Base-by-base conservation (phyloP, 2,888 invertebrate genomes). In the Horisme vitalbata region DNA sequence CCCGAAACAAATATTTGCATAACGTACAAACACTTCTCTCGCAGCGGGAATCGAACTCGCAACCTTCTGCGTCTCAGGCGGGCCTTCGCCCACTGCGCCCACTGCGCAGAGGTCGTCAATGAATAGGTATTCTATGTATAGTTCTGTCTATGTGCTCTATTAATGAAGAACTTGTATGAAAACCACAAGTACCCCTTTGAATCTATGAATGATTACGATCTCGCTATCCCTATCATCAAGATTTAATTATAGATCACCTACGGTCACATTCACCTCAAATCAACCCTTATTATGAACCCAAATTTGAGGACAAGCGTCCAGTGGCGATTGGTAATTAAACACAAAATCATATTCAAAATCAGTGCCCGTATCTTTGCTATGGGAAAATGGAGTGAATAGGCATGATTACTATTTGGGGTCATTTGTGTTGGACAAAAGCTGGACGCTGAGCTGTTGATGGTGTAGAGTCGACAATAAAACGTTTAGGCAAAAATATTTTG, bases 371-470 rank as follows among this genome's bases (percentile, higher is more conserved):
- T 89, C 83, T 77, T 78, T 57, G 65, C 67, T 79, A 81, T 87
- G 88, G 83, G 88, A 88, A 89, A 84, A 64, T 79, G 71, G 76
- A 78, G 70, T 85, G 80, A 84, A 84, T 84, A 71, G 72, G 70
- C 73, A 80, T 86, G 75, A 85, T 87, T 83, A 81, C 83, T 79
- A 75, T 76, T 77, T 78, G 77, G 87, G 87, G 85, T 87, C 87
- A 88, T 85, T 87, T 85, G 79, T 67, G 71, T 63, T 63, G 81
- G 77, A 88, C 85, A 86, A 88, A 81, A 74, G 76, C 63, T 63
- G 68, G 72, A 70, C 64, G 72, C 68, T 68, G 55, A 57, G 54
- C 14, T 52, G 39, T 20, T 37, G 44, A 55, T 59, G 64, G 56
- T n/a, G 28, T 78, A 51, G 81, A 81, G 77, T 55, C 21, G 69